Percentiles rank a stretch among this genome's conserved stretches.
These are phyloP conservation scores for Donacobius atricapilla DNA, from an alignment of 2,113 vertebrate genomes.

Conservation along the genomic window DNA sequence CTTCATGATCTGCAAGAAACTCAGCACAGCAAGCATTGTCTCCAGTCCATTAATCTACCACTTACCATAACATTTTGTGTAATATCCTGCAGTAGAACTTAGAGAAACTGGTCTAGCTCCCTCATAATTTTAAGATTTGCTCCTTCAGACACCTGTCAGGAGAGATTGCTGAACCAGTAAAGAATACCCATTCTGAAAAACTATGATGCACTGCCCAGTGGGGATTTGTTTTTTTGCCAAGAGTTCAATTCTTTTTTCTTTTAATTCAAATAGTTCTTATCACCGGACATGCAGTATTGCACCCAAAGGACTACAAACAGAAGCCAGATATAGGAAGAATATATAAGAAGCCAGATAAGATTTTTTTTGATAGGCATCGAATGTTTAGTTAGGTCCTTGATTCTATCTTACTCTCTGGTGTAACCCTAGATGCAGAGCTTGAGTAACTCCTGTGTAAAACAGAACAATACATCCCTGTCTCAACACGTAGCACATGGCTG, in stretches of 20 bases:
- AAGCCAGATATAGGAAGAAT: not conserved
- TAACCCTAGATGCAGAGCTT: slow-evolving; percentile 15
- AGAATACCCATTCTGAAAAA: not conserved
- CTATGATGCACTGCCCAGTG: not conserved
- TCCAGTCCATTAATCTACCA: not conserved
- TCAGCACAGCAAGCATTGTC: not conserved
- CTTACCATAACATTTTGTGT: not conserved
- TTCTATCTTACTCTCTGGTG: not conserved
- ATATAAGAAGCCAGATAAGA: not conserved
- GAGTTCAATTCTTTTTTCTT: not conserved
- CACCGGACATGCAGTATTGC: not conserved
- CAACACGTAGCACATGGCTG: not conserved
- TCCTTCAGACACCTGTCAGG: not conserved
- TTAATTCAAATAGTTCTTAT: not conserved
- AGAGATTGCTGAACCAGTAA: not conserved
- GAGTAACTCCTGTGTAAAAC: not conserved
- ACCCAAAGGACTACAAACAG: not conserved
- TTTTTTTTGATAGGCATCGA: not conserved
- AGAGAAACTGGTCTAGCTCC: not conserved
- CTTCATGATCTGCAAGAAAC: not conserved
- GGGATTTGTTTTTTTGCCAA: not conserved
- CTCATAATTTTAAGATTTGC: not conserved
- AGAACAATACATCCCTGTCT: not conserved
- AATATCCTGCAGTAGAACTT: not conserved
- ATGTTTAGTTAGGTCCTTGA: not conserved